These are phyloP conservation scores for Dasypogon diadema DNA, from an alignment of 2,888 invertebrate genomes.

Conservation along the genomic window DNA sequence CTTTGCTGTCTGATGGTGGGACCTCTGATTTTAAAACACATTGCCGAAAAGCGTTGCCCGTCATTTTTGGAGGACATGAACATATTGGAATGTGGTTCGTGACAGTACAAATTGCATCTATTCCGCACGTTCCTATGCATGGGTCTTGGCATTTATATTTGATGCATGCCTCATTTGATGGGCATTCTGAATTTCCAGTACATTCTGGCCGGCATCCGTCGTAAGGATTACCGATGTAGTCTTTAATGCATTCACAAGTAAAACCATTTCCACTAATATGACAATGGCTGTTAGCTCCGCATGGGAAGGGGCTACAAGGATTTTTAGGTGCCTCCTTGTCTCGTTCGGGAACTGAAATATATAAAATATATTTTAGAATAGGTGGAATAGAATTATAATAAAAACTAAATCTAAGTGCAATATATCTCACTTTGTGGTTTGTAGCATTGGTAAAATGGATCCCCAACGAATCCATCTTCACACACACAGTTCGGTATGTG, in stretches of 20 bases:
- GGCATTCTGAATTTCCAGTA: slow-evolving; percentile 87
- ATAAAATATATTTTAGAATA: slow-evolving; percentile 58
- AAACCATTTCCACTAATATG: slow-evolving; percentile 70
- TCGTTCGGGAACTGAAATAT: slow-evolving; percentile 55
- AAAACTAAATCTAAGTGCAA: slow-evolving; percentile 1
- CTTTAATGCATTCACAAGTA: slow-evolving; percentile 74
- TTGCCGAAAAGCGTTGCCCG: slow-evolving; percentile 75
- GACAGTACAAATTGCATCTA: slow-evolving; percentile 82
- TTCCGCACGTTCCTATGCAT: slow-evolving; percentile 84
- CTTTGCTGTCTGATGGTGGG: slow-evolving; percentile 61
- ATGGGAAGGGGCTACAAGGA: slow-evolving; percentile 79
- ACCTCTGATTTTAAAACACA: slow-evolving; percentile 64
- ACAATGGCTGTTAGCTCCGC: slow-evolving; percentile 78
- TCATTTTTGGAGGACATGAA: slow-evolving; percentile 73
- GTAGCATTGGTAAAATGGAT: slow-evolving; percentile 79
- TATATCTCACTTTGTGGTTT: slow-evolving; percentile 36
- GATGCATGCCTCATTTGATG: slow-evolving; percentile 85
- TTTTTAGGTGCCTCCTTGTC: slow-evolving; percentile 67
- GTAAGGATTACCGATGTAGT: slow-evolving; percentile 82
- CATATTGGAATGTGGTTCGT: slow-evolving; percentile 79
- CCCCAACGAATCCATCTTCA: slow-evolving; percentile 75
- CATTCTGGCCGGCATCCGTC: slow-evolving; percentile 86
- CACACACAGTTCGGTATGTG: slow-evolving; percentile 84
- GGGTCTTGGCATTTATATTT: slow-evolving; percentile 86
- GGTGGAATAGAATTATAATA: background rate